Evolutionary conservation across 2,888 invertebrate genomes (phyloP), one percentile per base, ranked within the genome.

Genomic region (Dynastes maya): DNA sequence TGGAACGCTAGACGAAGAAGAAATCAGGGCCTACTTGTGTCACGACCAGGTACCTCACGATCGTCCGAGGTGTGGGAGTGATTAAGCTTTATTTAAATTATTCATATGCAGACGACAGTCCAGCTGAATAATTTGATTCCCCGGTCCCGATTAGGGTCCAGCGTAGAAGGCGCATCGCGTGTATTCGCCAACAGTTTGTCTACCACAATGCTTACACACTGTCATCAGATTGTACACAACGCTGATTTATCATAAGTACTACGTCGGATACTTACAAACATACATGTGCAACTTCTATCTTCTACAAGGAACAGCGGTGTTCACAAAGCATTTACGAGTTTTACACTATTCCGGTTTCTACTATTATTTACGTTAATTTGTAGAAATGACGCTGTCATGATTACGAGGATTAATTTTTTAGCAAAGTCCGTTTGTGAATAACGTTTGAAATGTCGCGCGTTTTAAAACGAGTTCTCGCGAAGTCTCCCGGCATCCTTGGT

Each of bases 41-140:
- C 83, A 83, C 83, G 83, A 83, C 81, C 80, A 78, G 27, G 81
- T 77, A 80, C 80, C 82, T 83, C 84, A 84, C 84, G 83, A 83
- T 81, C 79, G 68, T 77, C 68, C 75, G 77, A 84, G 84, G 85
- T 85, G 85, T 85, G 84, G 85, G 85, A 83, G 85, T 84, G 84
- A 85, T 85, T 85, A 85, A 85, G 83, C 83, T 83, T 83, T 83
- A 84, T 84, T 84, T 85, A 84, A 85, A 85, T 84, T 83, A 84
- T 84, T 84, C 84, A 83, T 84, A 84, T 82, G 82, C 80, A 82
- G 82, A 83, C 81, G 83, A 83, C 83, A 83, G 83, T 81, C 78
- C 81, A 72, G 81, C 80, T 83, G 83, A 83, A 84, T 84, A 83
- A 83, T 83, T 83, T 83, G 83, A 83, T 83, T 80, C 80, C 75